phyloP scores from a whole-genome alignment of 2,888 invertebrate species.

The Adineta ricciae region DNA sequence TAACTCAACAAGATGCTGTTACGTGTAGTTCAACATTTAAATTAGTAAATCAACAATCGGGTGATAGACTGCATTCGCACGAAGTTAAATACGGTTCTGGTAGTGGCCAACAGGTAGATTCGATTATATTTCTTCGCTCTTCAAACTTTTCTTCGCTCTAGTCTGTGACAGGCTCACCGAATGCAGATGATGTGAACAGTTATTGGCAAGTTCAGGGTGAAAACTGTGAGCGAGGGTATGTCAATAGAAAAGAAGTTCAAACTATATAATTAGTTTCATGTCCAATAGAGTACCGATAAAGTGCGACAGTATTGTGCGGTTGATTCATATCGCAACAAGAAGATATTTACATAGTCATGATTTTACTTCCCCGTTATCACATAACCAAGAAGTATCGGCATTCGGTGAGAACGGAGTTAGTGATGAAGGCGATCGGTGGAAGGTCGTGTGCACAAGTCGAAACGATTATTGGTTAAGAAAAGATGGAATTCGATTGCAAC shows the following conservation, averaged over 20 bases:
- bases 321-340: constrained; percentile 78
- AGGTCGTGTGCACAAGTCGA: constrained; percentile 60
- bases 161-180: constrained; percentile 82
- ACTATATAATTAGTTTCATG: too few relatives aligned
- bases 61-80: constrained; percentile 77
- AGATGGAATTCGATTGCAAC: constrained; percentile 70
- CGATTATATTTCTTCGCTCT: background rate
- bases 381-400: constrained; percentile 87
- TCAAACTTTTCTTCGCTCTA: constrained; percentile 38
- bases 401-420: constrained; percentile 63
- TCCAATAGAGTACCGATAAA: constrained; percentile 64
- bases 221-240: constrained; percentile 68
- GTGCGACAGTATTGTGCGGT: constrained; percentile 72
- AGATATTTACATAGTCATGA: constrained; percentile 92
- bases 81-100: constrained; percentile 98
- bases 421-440: constrained; percentile 74
- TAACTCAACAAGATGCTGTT: constrained; percentile 52
- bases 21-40: constrained; percentile 89
- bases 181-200: constrained; percentile 75
- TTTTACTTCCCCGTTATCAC: constrained; percentile 84
- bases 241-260: background rate
- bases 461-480: constrained; percentile 74
- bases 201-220: constrained; percentile 76
- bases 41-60: constrained; percentile 71
- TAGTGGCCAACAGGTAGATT: constrained; percentile 74